Percentiles rank a stretch among this genome's conserved stretches.
Conservation (phyloP, 2,797 vertebrate species). For the Enteromius viviparus region DNA sequence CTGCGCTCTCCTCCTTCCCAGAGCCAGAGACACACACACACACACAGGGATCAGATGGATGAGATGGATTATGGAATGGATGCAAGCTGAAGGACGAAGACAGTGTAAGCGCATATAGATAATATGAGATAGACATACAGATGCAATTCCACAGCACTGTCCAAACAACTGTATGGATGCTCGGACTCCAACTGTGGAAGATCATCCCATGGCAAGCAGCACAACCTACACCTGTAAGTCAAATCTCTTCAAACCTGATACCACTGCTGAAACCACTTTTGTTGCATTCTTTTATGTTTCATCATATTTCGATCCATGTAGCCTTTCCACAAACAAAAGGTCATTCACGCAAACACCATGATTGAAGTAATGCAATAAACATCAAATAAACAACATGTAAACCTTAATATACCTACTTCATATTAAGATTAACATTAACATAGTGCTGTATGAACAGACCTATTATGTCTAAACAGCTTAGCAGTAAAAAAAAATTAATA, state of each 20-base stretch:
- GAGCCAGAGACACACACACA: slow-evolving; percentile 45
- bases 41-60: slow-evolving; percentile 21
- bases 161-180: not conserved
- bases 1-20: slow-evolving; percentile 41
- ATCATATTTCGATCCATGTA: not conserved
- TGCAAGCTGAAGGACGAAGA: slow-evolving; percentile 9
- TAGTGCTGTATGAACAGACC: no score
- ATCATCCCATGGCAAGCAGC: slow-evolving; percentile 4
- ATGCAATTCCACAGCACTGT: not conserved
- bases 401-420: no score
- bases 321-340: not conserved
- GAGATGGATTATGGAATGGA: slow-evolving; percentile 28
- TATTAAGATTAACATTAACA: no score
- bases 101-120: not conserved
- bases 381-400: no score
- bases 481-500: no score
- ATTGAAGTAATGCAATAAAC: no score
- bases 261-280: not conserved
- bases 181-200: not conserved
- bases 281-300: not conserved
- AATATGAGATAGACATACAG: not conserved
- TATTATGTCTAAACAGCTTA: no score
- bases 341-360: not conserved
- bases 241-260: not conserved
- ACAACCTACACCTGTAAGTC: slow-evolving; percentile 35